A percentile compares a stretch with the other conserved stretches of the same genome.
Evolutionary conservation across 2,888 invertebrate species (phyloP).

Genomic region (Dasypolia templi): DNA sequence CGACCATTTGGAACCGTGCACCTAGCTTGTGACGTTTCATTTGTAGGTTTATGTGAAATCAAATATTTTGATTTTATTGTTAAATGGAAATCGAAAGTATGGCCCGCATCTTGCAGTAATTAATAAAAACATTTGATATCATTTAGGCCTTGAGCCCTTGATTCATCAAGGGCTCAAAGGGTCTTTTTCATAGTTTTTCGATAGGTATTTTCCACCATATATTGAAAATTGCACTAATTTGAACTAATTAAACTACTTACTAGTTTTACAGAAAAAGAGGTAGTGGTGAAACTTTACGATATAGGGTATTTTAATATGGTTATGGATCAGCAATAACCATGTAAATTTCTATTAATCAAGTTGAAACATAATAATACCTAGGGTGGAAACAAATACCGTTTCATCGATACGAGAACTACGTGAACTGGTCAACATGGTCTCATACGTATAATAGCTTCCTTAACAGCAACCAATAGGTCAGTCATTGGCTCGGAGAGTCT

Average conservation of each 20-base stretch:
- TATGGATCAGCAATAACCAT: background rate
- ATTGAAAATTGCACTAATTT: background rate
- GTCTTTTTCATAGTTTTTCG: background rate
- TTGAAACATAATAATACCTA: background rate
- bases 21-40: too few relatives aligned
- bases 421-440: background rate
- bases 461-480: background rate
- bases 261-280: background rate
- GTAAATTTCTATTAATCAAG: background rate
- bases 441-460: slow-evolving; percentile 6
- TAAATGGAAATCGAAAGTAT: background rate
- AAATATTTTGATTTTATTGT: too few relatives aligned
- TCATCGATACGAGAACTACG: background rate
- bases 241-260: too few relatives aligned
- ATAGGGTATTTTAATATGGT: background rate
- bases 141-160: background rate
- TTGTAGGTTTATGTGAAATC: too few relatives aligned
- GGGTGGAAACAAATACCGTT: background rate
- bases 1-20: too few relatives aligned
- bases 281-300: background rate
- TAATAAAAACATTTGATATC: background rate
- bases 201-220: background rate
- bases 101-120: too few relatives aligned
- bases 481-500: background rate
- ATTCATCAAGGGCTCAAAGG: background rate